Percentiles rank a stretch among this genome's conserved stretches.
Evolutionary conservation across 2,888 invertebrate genomes (phyloP).

Genomic region (Anagyrus pseudococci): DNA sequence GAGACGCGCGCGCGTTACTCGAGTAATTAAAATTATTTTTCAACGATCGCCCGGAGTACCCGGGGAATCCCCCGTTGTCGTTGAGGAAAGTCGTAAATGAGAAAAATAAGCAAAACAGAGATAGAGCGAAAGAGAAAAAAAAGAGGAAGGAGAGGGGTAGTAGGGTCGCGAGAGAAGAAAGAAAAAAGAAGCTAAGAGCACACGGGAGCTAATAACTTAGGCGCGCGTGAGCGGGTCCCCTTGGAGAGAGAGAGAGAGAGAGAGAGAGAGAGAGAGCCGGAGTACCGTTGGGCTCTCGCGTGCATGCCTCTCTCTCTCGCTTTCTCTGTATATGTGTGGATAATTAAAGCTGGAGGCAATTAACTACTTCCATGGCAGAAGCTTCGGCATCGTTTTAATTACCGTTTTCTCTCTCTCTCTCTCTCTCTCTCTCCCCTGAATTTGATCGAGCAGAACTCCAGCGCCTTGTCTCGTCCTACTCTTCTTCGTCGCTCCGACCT

Average conservation of each 20-base stretch:
- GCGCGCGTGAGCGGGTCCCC: too few relatives aligned
- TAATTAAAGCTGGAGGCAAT: slow-evolving; percentile 59
- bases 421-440: too few relatives aligned
- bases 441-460: too few relatives aligned
- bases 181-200: not conserved
- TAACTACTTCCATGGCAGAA: slow-evolving; percentile 52
- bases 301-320: too few relatives aligned
- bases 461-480: too few relatives aligned
- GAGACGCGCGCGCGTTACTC: not conserved
- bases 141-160: not conserved
- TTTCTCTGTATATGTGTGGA: slow-evolving; percentile 43
- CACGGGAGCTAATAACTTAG: not conserved
- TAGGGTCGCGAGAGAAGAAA: not conserved
- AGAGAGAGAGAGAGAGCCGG: too few relatives aligned
- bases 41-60: not conserved
- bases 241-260: too few relatives aligned
- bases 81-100: not conserved
- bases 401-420: slow-evolving; percentile 33
- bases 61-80: not conserved
- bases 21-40: slow-evolving; percentile 14
- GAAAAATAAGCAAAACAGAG: too few relatives aligned
- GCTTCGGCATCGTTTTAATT: slow-evolving; percentile 54
- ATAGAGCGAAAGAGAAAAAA: not conserved
- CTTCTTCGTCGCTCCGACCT: too few relatives aligned
- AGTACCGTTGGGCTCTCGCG: too few relatives aligned